These are phyloP conservation scores for Cheilosia impressa DNA, from an alignment of 2,888 invertebrate species.

Conservation along the genomic window DNA sequence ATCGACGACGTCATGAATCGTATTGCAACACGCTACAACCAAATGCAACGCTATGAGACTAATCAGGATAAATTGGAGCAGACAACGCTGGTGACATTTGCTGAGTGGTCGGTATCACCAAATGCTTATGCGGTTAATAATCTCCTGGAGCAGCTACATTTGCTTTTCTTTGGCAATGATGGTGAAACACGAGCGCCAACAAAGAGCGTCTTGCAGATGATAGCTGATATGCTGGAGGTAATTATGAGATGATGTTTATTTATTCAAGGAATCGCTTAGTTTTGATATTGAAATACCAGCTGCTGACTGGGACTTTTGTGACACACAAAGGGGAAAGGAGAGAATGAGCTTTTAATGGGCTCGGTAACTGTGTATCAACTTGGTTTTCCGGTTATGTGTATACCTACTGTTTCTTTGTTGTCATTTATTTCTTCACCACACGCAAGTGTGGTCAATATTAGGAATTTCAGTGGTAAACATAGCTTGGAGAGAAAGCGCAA, in stretches of 20 bases:
- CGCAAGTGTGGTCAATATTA: constrained; percentile 38
- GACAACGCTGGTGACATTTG: constrained; percentile 89
- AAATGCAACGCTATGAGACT: constrained; percentile 86
- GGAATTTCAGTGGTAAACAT: not conserved
- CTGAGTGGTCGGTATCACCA: constrained; percentile 88
- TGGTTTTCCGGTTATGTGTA: constrained; percentile 43
- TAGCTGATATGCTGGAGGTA: constrained; percentile 78
- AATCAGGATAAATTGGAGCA: constrained; percentile 85
- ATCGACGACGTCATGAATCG: constrained; percentile 86
- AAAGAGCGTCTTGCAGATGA: constrained; percentile 84
- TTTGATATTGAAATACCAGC: not conserved
- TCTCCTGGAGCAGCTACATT: constrained; percentile 87
- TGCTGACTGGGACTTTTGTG: not conserved
- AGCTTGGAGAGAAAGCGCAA: constrained; percentile 26
- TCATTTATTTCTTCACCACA: constrained; percentile 12
- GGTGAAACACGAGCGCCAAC: constrained; percentile 82
- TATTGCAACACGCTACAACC: constrained; percentile 86
- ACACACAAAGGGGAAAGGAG: not conserved
- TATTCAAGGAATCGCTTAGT: not conserved
- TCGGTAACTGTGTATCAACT: constrained; percentile 17
- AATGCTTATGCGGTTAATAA: constrained; percentile 87
- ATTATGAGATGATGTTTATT: constrained; percentile 18
- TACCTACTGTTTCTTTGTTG: constrained; percentile 46
- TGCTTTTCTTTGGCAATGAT: constrained; percentile 82
- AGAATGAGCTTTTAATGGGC: not conserved